Base-by-base conservation (phyloP, 2,888 invertebrate species). In the Amaurobius ferox region DNA sequence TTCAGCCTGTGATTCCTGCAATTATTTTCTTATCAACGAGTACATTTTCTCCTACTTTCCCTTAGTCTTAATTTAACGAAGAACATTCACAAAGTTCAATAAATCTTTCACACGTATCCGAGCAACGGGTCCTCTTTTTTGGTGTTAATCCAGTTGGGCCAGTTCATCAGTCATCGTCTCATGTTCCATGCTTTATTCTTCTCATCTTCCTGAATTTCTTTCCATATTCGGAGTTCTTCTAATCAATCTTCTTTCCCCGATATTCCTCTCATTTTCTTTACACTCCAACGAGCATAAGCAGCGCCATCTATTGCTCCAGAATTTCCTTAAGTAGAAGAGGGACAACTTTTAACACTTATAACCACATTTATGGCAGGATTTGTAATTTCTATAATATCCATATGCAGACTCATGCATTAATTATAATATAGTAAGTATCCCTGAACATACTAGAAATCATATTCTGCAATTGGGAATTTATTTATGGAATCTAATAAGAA, bases 201-300 rank as follows among this genome's bases (percentile, higher is more conserved):
- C 81, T 81, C 81, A 81, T 81, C 81, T 81, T 81, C 73, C 76
- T 68, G 76, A 81, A 81, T 81, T 81, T 81, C 81, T 81, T 81
- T 81, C 81, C 81, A 81, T 81, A 81, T 81, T 81, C 81, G 73
- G 61, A 26, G 61, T 35, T 80, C 40, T 23, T 39, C 76, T 62
- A 81, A 81, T 81, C 81, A 81, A 81, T 81, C 81, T 81, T 81
- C 70, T 73, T 32, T 39, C 74, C 70, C 76, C 44, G 62, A 81
- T 81, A 81, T 74, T 76, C 35, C 61, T 39, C 80, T 72, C 71
- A 61, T 79, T 79, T 62, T 67, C 29, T 73, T 80, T 67, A 74
- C 73, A 80, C 80, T 73, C 48, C 16, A 80, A 32, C 68, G 26
- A 26, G 7, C 76, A n/a, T 44, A 62, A 29, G 62, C 40, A 76